These are phyloP conservation scores for Hemicentrotus pulcherrimus DNA, from an alignment of 35 echinoderm and acorn worm genomes.

Conservation along the genomic window DNA sequence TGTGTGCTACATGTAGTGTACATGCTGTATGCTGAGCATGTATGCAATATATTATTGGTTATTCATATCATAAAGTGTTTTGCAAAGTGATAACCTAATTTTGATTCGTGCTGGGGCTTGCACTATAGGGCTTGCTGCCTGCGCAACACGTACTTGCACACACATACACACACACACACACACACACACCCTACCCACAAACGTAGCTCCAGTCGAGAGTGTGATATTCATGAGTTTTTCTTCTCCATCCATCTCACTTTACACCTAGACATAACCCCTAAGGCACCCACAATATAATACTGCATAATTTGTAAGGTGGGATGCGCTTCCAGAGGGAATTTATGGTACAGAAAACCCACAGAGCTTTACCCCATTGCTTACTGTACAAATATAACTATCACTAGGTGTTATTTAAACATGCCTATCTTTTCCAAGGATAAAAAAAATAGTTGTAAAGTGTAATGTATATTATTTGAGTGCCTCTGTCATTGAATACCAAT, in stretches of 20 bases:
- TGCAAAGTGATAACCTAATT: constrained; percentile 3
- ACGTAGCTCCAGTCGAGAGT: neutral
- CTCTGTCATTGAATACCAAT: no score
- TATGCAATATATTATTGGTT: neutral
- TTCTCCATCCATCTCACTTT: neutral
- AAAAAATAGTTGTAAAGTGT: no score
- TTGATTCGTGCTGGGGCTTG: neutral
- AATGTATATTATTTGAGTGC: no score
- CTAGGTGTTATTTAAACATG: no score
- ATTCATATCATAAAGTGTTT: neutral
- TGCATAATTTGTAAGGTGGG: neutral
- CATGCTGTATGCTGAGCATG: no score
- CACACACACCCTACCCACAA: neutral
- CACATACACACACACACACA: neutral
- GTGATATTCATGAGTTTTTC: neutral
- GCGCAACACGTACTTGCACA: neutral
- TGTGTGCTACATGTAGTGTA: no score
- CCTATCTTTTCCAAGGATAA: no score
- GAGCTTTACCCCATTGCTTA: no score
- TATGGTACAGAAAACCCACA: no score
- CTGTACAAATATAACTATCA: no score
- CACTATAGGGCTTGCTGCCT: neutral
- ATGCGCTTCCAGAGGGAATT: neutral
- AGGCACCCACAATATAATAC: neutral
- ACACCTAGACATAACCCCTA: neutral